Evolutionary conservation across 2,888 invertebrate genomes (phyloP).

Genomic region (Axea sp.): DNA sequence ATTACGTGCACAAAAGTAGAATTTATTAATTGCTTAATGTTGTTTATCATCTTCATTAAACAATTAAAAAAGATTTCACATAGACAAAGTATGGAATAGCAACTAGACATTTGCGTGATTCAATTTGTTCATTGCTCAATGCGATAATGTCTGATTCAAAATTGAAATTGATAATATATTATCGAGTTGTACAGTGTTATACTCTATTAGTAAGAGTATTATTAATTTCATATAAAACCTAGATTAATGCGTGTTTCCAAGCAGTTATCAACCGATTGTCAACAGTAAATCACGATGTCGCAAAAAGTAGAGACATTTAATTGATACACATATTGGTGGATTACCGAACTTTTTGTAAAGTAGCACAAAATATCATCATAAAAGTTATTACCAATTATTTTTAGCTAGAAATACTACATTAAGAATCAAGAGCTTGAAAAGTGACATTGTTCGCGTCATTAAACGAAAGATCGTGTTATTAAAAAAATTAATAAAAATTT

Average conservation of each 20-base stretch:
- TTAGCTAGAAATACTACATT: slow-evolving; percentile 43
- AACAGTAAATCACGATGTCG: slow-evolving; percentile 29
- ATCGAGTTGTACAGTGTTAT: too few species aligned
- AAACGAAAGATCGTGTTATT: slow-evolving; percentile 3
- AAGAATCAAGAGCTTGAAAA: slow-evolving; percentile 41
- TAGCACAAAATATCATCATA: slow-evolving; percentile 1
- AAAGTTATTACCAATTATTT: background rate
- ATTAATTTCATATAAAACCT: slow-evolving; percentile 7
- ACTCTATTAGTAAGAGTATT: background rate
- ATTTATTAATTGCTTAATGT: slow-evolving; percentile 29
- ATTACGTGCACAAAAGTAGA: slow-evolving; percentile 31
- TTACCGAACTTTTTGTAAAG: slow-evolving; percentile 8
- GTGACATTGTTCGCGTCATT: slow-evolving; percentile 11
- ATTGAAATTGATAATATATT: background rate
- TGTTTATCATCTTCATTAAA: slow-evolving; percentile 20
- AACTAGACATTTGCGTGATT: slow-evolving; percentile 23
- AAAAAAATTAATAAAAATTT: slow-evolving; percentile 16
- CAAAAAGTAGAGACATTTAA: slow-evolving; percentile 31
- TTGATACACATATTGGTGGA: slow-evolving; percentile 47
- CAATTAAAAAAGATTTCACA: slow-evolving; percentile 19
- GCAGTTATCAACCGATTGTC: slow-evolving; percentile 30
- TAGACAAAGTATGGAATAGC: slow-evolving; percentile 16
- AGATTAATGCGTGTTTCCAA: slow-evolving; percentile 8
- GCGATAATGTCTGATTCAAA: slow-evolving; percentile 2
- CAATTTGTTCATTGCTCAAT: slow-evolving; percentile 8